Conservation (phyloP, 1,140 invertebrate genomes). For the Subanguina moxae region DNA sequence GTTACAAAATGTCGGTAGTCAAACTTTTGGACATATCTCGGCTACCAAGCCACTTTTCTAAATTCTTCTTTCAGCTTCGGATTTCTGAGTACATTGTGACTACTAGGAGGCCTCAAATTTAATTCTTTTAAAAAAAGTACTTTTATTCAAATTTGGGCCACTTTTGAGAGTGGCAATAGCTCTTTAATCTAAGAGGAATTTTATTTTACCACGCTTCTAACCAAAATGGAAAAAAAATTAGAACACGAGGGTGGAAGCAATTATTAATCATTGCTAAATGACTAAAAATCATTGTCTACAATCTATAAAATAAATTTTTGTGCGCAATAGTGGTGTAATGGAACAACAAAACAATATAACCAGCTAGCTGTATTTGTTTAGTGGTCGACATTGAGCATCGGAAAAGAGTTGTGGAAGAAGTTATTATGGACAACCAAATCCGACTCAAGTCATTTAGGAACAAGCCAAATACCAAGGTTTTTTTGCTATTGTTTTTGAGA, state of each 20-base stretch:
- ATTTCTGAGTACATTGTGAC: no score
- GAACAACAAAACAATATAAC: not conserved
- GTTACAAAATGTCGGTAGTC: no score
- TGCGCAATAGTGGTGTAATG: not conserved
- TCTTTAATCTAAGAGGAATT: no score
- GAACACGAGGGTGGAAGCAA: no score
- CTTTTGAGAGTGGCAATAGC: no score
- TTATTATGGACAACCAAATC: not conserved
- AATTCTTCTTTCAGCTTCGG: no score
- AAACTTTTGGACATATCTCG: no score
- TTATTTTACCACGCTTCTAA: not conserved
- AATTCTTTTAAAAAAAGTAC: no score
- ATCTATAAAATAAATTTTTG: not conserved
- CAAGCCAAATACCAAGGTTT: not conserved
- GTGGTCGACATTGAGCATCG: constrained; percentile 7
- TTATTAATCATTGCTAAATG: no score
- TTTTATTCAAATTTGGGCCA: no score
- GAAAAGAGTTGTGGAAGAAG: constrained; percentile 16
- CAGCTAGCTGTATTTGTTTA: not conserved
- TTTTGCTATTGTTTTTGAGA: not conserved
- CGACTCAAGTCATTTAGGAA: not conserved
- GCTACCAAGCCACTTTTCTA: no score
- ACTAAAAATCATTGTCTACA: not conserved
- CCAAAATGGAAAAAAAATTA: not conserved
- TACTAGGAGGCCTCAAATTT: no score